Evolutionary conservation across 2,113 vertebrate genomes (phyloP).

Genomic region (Dicrurus megarhynchus): DNA sequence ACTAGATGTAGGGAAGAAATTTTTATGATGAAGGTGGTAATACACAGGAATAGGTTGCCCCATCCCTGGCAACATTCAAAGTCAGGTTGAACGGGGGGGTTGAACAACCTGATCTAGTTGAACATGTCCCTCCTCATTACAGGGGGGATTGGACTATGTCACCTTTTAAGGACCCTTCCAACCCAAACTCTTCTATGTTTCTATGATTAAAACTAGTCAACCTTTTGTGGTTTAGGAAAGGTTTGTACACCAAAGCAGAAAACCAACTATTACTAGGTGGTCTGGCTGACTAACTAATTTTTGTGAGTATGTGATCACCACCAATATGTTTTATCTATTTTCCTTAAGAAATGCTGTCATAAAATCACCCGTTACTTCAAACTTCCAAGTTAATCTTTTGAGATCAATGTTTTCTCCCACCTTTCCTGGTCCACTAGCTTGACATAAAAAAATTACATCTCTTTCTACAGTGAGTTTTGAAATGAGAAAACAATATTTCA

Average conservation of each 20-base stretch:
- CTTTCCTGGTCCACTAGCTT: neutral
- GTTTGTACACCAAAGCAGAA: neutral
- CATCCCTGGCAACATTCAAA: neutral
- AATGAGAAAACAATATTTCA: neutral
- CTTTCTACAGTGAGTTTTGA: neutral
- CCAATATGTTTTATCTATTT: neutral
- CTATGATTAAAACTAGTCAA: neutral
- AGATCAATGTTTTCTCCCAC: neutral
- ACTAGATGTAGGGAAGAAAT: neutral
- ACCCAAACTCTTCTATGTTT: neutral
- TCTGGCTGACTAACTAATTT: neutral
- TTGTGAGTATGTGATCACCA: neutral
- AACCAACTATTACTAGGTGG: neutral
- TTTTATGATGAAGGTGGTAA: neutral
- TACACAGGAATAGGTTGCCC: neutral
- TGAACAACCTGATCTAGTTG: neutral
- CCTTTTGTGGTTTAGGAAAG: neutral
- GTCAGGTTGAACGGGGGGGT: rapidly evolving
- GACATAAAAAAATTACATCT: neutral
- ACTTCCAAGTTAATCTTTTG: neutral
- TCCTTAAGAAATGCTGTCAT: neutral
- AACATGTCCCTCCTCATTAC: neutral
- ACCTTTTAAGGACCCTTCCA: neutral
- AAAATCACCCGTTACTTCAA: neutral
- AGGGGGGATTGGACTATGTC: no score